phyloP scores from a whole-genome alignment of 2,797 vertebrate species.

The Dendrocincla tyrannina region DNA sequence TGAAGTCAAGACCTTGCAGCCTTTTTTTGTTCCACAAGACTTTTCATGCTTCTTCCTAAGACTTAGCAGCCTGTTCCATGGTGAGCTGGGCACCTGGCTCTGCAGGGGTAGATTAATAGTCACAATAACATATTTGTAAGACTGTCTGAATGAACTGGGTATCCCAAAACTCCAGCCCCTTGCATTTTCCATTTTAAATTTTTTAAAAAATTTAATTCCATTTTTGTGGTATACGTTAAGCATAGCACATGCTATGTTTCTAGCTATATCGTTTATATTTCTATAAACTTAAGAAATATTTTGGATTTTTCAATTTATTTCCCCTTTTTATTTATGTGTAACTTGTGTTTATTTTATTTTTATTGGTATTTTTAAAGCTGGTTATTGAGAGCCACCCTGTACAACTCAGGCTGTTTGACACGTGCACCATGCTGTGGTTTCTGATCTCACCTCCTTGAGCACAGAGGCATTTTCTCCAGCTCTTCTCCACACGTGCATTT shows the following conservation, averaged over 20 bases:
- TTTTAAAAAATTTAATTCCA: neutral
- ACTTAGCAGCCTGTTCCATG: neutral
- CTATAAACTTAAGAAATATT: neutral
- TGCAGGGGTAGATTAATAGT: neutral
- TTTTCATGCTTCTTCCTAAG: neutral
- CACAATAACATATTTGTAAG: neutral
- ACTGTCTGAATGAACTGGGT: neutral
- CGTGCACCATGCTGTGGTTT: neutral
- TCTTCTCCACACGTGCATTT: accelerated
- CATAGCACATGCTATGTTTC: neutral
- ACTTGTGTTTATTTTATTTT: neutral
- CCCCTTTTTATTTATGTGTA: neutral
- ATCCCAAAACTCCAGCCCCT: neutral
- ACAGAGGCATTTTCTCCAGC: neutral
- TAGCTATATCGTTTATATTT: too few species aligned
- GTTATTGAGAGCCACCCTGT: neutral
- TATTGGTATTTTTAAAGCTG: neutral
- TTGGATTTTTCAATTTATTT: neutral
- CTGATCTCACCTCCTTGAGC: neutral
- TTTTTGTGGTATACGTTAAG: neutral
- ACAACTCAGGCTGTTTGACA: neutral
- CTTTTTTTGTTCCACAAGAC: neutral
- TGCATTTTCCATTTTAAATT: neutral
- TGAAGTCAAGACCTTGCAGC: neutral
- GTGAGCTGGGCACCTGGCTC: neutral